phyloP scores from a whole-genome alignment of 2,888 invertebrate genomes.

The Schrankia costaestrigalis region DNA sequence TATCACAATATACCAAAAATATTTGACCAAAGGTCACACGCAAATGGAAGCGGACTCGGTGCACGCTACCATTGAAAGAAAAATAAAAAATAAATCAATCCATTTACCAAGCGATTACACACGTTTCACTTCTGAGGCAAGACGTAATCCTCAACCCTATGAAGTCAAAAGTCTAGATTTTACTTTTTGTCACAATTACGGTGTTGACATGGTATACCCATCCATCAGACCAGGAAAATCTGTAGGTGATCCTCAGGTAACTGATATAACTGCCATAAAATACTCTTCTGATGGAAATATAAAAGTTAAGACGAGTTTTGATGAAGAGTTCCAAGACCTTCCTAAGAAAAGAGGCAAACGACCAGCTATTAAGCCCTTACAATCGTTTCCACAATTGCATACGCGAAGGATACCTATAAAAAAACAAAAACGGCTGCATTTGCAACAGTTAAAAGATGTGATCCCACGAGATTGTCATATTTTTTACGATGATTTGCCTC shows the following conservation, averaged over 20 bases:
- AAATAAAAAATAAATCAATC: slow-evolving; percentile 1
- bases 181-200: no score
- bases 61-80: slow-evolving; percentile 6
- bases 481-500: not conserved
- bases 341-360: not conserved
- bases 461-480: not conserved
- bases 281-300: slow-evolving; percentile 5
- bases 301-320: not conserved
- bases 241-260: slow-evolving; percentile 1
- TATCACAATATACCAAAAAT: not conserved
- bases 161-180: slow-evolving; percentile 1
- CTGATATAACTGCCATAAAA: not conserved
- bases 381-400: not conserved
- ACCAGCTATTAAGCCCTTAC: not conserved
- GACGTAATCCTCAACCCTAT: not conserved
- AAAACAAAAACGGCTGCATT: no score
- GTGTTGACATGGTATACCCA: slow-evolving; percentile 5
- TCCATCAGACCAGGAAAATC: slow-evolving; percentile 2
- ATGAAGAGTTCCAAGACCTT: not conserved
- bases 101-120: slow-evolving; percentile 6
- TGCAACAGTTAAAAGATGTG: not conserved
- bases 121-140: slow-evolving; percentile 1
- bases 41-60: slow-evolving; percentile 10
- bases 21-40: slow-evolving; percentile 1
- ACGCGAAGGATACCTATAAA: no score